These are phyloP conservation scores for Pseudomyrmex cubaensis DNA, from an alignment of 1,140 invertebrate species.

Conservation along the genomic window DNA sequence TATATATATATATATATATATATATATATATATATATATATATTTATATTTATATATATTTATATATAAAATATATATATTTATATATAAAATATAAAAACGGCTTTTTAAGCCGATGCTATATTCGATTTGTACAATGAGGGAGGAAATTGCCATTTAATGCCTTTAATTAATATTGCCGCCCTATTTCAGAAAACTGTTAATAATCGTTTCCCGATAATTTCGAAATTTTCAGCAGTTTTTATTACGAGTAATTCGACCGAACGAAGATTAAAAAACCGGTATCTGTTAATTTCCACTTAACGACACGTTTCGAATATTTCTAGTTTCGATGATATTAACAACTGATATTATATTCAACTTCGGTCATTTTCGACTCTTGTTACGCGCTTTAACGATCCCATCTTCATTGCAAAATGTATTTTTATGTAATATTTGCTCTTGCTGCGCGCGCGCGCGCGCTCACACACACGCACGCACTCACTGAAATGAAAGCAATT, in stretches of 20 bases:
- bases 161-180: too few species aligned
- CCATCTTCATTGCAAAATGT: constrained; percentile 19
- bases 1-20: too few species aligned
- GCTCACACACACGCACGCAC: too few species aligned
- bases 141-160: too few species aligned
- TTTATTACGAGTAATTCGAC: not conserved
- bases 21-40: too few species aligned
- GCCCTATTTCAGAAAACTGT: not conserved
- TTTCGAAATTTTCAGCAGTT: not conserved
- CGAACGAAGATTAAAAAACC: not conserved
- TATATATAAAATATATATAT: too few species aligned
- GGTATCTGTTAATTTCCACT: not conserved
- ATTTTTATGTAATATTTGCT: constrained; percentile 45
- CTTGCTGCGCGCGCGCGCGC: not conserved
- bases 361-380: constrained; percentile 24
- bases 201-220: constrained; percentile 3
- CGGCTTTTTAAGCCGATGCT: not conserved
- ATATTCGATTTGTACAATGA: too few species aligned
- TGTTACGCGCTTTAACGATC: constrained; percentile 31
- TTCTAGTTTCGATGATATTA: constrained; percentile 13
- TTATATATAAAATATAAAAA: not conserved
- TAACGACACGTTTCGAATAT: constrained; percentile 27
- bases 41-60: too few species aligned
- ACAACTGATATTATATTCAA: not conserved
- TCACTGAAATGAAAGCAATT: constrained; percentile 29